Evolutionary conservation across 2,888 invertebrate species (phyloP).

Genomic region (Drosophila colorata): DNA sequence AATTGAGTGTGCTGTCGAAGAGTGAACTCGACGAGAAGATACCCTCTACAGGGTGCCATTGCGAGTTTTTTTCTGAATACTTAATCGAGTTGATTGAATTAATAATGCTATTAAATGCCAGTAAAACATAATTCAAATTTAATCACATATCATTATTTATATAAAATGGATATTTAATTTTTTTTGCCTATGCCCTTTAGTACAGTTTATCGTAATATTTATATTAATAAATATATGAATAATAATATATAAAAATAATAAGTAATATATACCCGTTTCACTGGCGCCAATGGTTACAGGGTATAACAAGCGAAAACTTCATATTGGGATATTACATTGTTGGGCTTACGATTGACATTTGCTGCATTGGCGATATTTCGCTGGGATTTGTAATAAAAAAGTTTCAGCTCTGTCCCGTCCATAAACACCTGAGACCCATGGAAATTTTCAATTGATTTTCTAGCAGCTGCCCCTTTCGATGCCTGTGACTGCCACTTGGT

Average conservation of each 20-base stretch:
- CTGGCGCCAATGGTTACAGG: background rate
- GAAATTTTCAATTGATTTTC: conserved; percentile 74
- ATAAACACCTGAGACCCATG: conserved; percentile 69
- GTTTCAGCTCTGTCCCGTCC: conserved; percentile 35
- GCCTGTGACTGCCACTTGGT: conserved; percentile 39
- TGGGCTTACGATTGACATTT: conserved; percentile 55
- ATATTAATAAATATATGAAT: background rate
- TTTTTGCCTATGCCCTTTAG: no score
- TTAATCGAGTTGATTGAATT: no score
- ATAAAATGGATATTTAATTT: no score
- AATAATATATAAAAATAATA: background rate
- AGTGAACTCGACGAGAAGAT: background rate
- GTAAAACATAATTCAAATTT: no score
- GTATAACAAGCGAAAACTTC: conserved; percentile 36
- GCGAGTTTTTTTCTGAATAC: no score
- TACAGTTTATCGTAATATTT: no score
- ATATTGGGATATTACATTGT: conserved; percentile 35
- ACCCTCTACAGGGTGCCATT: background rate
- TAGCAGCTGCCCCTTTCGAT: conserved; percentile 39
- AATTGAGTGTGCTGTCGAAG: background rate
- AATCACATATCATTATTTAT: no score
- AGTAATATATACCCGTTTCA: background rate
- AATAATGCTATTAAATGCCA: no score
- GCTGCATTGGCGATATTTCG: conserved; percentile 55
- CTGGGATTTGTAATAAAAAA: conserved; percentile 52